Evolutionary conservation across 1,140 invertebrate genomes (phyloP).

Genomic region (Pentalonia nigronervosa): DNA sequence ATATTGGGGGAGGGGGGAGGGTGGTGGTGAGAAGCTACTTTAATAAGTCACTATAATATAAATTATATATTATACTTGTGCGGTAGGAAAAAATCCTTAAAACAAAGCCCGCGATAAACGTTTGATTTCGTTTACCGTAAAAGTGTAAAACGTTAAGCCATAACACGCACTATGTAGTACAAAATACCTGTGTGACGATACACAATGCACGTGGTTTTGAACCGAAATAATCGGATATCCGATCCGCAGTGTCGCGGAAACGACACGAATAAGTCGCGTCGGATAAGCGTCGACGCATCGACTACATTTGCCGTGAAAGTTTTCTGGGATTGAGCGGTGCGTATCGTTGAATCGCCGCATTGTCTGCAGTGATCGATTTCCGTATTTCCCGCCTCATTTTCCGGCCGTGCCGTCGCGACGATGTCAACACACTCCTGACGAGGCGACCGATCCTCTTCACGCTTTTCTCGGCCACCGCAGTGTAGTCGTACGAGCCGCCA

Average conservation of each 20-base stretch:
- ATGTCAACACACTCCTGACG: not conserved
- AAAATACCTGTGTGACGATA: too few species aligned
- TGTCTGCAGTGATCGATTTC: not conserved
- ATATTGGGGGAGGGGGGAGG: too few species aligned
- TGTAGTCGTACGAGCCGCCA: too few species aligned
- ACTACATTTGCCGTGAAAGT: not conserved
- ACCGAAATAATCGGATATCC: not conserved
- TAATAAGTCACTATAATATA: too few species aligned
- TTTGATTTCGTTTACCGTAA: too few species aligned
- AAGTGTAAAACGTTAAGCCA: too few species aligned
- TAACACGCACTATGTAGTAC: too few species aligned
- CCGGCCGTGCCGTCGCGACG: not conserved
- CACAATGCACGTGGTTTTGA: not conserved
- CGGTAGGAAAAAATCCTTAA: too few species aligned
- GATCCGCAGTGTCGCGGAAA: not conserved
- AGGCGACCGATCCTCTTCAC: not conserved
- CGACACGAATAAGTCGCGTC: not conserved
- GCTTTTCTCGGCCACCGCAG: not conserved
- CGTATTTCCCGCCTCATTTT: not conserved
- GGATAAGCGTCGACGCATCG: not conserved
- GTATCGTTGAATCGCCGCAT: not conserved
- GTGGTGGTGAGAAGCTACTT: too few species aligned
- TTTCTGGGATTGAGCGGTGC: not conserved
- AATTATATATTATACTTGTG: too few species aligned
- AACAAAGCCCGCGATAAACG: too few species aligned